Evolutionary conservation across 2,888 invertebrate genomes (phyloP), one percentile per base, ranked within the genome.

Genomic region (Ornithoptera alexandrae): DNA sequence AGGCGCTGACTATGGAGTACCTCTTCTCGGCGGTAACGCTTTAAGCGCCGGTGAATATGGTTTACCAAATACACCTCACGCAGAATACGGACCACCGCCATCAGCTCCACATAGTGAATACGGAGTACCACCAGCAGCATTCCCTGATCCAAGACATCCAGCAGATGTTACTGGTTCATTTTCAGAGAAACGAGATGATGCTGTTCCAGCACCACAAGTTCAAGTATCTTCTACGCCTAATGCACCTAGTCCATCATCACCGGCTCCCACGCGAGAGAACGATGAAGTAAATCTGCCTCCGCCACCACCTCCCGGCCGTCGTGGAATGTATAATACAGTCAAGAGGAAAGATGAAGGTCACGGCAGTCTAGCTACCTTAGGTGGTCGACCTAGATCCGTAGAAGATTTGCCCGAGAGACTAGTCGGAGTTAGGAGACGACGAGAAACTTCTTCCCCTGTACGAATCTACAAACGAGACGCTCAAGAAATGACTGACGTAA

Each of bases 401-500:
- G 97, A 97, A 86, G 96, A 96, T 78, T 93, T 97, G 67, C 95
- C 95, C 61, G 96, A 96, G 71, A 96, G 96, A 83, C 92, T 97
- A 75, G 95, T 95, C 72, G 96, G 96, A 59, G 95, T 94, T 36
- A 94, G 97, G 78, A 93, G 95, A 82, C 93, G 96, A 75, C 88
- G 94, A 74, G 92, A 94, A 71, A 94, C 94, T 73, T 94, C 94
- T n/a, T 93, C 95, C 76, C 94, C 95, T 22, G 94, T 95, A 69
- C 95, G 96, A 77, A 96, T 97, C 70, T 97, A 97, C 90, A 97
- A 97, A 82, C 95, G 97, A 57, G 96, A 96, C 76, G 95, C 97
- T 71, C 97, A 97, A 87, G 97, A 97, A 89, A 97, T 97, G 97
- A 97, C 97, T 74, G 97, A 97, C 83, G 97, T 97, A 42, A 97